phyloP scores from a whole-genome alignment of 2,797 vertebrate species.

The Poecilia picta region DNA sequence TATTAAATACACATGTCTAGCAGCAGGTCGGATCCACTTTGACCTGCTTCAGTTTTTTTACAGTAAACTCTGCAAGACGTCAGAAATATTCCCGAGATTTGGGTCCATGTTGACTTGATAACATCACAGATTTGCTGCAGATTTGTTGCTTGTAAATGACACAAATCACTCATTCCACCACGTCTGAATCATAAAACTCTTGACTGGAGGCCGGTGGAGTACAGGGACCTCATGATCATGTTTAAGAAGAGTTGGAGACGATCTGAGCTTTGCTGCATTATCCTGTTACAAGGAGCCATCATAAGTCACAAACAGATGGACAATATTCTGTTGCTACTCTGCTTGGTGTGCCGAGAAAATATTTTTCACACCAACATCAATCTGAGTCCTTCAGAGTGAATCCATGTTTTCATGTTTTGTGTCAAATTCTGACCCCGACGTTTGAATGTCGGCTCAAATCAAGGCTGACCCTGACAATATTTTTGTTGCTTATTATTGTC shows the following conservation, averaged over 20 bases:
- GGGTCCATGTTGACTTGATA: neutral
- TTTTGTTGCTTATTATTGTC: neutral
- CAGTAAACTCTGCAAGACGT: neutral
- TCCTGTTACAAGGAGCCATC: neutral
- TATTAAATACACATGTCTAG: neutral
- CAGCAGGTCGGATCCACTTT: too few species aligned
- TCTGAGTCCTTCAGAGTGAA: neutral
- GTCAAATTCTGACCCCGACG: neutral
- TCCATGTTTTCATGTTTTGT: neutral
- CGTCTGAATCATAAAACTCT: neutral
- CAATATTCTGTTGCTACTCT: neutral
- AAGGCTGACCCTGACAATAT: neutral
- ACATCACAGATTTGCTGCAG: neutral
- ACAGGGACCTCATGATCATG: neutral
- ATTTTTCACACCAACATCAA: neutral
- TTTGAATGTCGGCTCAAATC: neutral
- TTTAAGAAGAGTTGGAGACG: neutral
- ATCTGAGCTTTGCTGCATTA: neutral
- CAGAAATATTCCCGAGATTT: neutral
- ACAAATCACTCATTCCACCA: neutral
- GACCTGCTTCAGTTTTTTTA: neutral
- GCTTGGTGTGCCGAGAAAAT: neutral
- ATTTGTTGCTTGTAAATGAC: neutral
- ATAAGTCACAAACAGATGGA: neutral
- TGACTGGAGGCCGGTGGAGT: neutral